Evolutionary conservation across 2,113 vertebrate genomes (phyloP).

Genomic region (Glaucomys volans): DNA sequence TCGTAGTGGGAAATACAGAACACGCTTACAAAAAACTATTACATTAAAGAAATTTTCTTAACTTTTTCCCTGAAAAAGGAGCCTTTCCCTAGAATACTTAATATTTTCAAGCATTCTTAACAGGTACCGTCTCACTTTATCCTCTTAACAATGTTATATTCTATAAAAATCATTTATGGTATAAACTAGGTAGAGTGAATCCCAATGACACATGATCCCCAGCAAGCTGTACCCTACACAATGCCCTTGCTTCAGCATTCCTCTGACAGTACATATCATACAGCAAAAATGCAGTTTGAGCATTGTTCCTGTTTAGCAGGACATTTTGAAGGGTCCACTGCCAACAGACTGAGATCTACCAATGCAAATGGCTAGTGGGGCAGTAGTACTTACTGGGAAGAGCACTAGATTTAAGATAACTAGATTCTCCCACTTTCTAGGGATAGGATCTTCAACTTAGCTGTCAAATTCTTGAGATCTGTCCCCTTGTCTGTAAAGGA

Average conservation of each 20-base stretch:
- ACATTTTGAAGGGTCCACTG: background rate
- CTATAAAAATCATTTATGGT: background rate
- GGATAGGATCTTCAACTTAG: background rate
- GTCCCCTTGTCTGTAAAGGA: background rate
- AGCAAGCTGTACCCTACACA: background rate
- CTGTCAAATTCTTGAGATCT: slow-evolving; percentile 3
- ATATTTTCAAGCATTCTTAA: slow-evolving; percentile 8
- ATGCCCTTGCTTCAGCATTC: background rate
- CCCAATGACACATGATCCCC: background rate
- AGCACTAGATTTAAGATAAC: background rate
- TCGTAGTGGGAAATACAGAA: background rate
- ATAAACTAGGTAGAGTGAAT: background rate
- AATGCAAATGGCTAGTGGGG: background rate
- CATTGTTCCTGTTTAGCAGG: background rate
- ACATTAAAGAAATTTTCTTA: background rate
- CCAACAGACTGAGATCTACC: background rate
- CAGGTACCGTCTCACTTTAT: background rate
- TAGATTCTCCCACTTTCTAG: background rate
- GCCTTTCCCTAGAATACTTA: background rate
- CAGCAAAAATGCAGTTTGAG: background rate
- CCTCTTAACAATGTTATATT: background rate
- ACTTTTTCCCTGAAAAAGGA: slow-evolving; percentile 2
- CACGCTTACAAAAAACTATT: background rate
- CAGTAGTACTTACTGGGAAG: background rate
- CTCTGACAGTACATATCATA: background rate